Evolutionary conservation across 2,888 invertebrate species (phyloP), one percentile per base, ranked within the genome.

Genomic region (Hydropsyche betteni): DNA sequence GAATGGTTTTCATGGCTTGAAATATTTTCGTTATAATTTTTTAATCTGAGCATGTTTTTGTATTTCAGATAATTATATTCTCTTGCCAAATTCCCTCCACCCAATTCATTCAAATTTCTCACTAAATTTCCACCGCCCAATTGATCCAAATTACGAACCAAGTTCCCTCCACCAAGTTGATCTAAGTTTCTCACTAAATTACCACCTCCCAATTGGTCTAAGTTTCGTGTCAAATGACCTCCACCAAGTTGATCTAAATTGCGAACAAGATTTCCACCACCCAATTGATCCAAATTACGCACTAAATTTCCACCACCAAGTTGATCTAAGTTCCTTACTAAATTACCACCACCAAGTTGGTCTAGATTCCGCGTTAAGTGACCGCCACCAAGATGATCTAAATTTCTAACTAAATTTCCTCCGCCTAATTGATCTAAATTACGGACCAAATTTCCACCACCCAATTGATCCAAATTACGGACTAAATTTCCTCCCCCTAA

Each of bases 241-340:
- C 86, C 85, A 4, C 86, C 86, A 14, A 86, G 83, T 78, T 84
- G 83, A 77, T 87, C 86, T 7, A 86, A 83, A 50, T 76, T 77
- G n/a, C 80, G 70, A 6, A 87, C 84, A 24, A 88, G 84, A 81
- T 89, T 88, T 16, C 86, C 86, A 0, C 88, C 88, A 3, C 89
- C 84, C 16, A 85, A 80, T 10, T 83, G 82, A 80, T 85, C 85
- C 33, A 85, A 79, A 64, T 78, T 86, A 12, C 77, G 68, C 1
- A 87, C 85, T 14, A 80, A 80, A 81, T 85, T 86, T 34, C 83
- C 84, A 0, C 87, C 86, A 4, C 86, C 86, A 5, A 36, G 5
- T 36, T 55, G 55, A 76, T 84, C 83, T 74, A 83, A 79, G 74
- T 81, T 82, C 50, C 85, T 85, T 0, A 86, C 83, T 5, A 86